phyloP scores from a whole-genome alignment of 2,113 vertebrate species.

The Lanius collurio region DNA sequence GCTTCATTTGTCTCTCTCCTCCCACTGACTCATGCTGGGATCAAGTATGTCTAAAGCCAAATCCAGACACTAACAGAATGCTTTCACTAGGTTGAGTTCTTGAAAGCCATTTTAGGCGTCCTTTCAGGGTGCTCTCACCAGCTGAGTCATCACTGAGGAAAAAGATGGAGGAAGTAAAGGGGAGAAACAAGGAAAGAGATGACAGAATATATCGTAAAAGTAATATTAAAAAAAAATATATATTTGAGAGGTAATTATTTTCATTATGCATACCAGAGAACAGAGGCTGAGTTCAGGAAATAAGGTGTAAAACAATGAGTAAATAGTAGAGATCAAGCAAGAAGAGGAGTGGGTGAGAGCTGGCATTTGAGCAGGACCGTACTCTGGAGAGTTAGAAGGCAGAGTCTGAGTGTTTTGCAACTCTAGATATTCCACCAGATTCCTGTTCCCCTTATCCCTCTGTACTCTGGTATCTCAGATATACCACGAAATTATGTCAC shows the following conservation, averaged over 20 bases:
- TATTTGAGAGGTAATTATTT: not conserved
- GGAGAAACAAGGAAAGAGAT: not conserved
- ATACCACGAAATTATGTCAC: not conserved
- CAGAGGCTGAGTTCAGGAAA: not conserved
- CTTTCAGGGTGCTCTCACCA: not conserved
- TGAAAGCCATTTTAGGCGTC: not conserved
- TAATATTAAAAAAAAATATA: not conserved
- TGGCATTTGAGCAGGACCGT: not conserved
- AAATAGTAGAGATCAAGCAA: not conserved
- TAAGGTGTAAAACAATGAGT: not conserved
- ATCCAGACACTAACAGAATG: not conserved
- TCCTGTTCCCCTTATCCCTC: not conserved
- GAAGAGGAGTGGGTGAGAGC: not conserved
- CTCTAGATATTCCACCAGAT: not conserved
- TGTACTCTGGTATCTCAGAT: not conserved
- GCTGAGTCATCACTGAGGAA: not conserved
- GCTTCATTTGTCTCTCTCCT: not conserved
- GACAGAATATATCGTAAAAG: not conserved
- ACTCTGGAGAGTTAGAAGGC: not conserved
- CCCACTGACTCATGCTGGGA: not conserved
- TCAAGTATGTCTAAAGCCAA: not conserved
- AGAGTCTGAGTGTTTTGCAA: not conserved
- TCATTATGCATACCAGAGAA: not conserved
- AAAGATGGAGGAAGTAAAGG: not conserved
- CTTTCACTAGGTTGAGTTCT: not conserved